These are phyloP conservation scores for Chrysocyon brachyurus DNA, from an alignment of 2,797 vertebrate species.

Conservation along the genomic window DNA sequence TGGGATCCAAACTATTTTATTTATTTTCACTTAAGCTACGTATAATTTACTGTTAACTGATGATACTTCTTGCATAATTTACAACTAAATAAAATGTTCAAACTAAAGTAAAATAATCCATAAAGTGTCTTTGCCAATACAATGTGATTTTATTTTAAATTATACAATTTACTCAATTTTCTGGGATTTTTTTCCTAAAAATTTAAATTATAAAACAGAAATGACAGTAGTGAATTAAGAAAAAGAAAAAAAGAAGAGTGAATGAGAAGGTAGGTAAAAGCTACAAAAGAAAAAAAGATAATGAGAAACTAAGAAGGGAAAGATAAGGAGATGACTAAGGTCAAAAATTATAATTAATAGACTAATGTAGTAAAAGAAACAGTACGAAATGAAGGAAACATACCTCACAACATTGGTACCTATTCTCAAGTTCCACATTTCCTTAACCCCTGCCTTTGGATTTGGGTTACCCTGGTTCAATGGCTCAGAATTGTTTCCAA, in stretches of 20 bases:
- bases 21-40: background rate
- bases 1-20: background rate
- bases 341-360: background rate
- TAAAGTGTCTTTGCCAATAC: accelerated
- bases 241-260: background rate
- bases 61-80: background rate
- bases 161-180: background rate
- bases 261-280: background rate
- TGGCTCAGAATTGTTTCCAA: background rate
- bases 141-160: background rate
- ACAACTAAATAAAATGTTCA: background rate
- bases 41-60: background rate
- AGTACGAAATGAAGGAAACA: background rate
- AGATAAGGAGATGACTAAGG: background rate
- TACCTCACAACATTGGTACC: background rate
- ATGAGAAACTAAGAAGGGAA: background rate
- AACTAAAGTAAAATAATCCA: background rate
- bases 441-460: accelerated
- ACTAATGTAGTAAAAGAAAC: background rate
- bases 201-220: background rate
- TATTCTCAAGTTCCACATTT: background rate
- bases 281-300: background rate
- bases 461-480: background rate
- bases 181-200: background rate
- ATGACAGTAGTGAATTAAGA: background rate